Conservation (phyloP, 2,113 vertebrate genomes). For the Herpetotheres cachinnans region DNA sequence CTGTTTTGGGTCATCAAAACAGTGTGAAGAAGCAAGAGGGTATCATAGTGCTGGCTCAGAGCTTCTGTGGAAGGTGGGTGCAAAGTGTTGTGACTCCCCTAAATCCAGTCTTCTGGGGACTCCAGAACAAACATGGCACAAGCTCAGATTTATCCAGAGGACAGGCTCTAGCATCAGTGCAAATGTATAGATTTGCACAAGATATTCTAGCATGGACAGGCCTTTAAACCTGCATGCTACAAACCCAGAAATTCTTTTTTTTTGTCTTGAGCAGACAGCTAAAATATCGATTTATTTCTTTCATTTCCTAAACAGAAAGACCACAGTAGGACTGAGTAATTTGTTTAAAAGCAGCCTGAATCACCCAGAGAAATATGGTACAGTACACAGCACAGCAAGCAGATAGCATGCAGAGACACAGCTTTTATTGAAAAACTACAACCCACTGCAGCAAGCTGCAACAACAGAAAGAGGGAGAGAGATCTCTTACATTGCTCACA, state of each 20-base stretch:
- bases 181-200: background rate
- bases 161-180: background rate
- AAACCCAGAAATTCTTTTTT: background rate
- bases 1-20: background rate
- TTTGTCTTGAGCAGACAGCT: background rate
- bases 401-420: background rate
- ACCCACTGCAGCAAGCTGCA: background rate
- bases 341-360: background rate
- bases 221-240: background rate
- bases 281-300: background rate
- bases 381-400: background rate
- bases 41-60: background rate
- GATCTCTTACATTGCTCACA: background rate
- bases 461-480: background rate
- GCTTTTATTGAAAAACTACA: background rate
- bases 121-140: background rate
- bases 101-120: background rate
- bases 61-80: background rate
- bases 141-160: background rate
- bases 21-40: background rate
- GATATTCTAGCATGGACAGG: background rate
- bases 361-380: background rate
- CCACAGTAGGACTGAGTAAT: background rate
- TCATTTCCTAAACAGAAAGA: background rate
- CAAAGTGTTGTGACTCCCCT: background rate